These are phyloP conservation scores for Brachionus angularis DNA, from an alignment of 1,140 invertebrate genomes.

Conservation along the genomic window DNA sequence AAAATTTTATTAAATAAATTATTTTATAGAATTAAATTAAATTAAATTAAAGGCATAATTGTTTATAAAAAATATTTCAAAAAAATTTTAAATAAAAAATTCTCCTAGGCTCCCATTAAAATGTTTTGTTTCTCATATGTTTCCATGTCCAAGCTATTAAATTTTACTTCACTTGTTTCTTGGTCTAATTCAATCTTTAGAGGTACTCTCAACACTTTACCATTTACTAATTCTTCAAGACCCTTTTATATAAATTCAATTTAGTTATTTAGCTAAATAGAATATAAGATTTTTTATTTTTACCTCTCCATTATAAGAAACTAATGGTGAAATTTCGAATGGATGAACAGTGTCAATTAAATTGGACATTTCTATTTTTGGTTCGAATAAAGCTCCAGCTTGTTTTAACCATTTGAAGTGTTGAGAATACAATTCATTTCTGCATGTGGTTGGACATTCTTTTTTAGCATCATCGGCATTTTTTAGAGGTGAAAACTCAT, in stretches of 20 bases:
- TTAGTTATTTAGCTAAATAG: not conserved
- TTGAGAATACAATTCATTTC: slow-evolving; percentile 71
- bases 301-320: slow-evolving; percentile 35
- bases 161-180: not conserved
- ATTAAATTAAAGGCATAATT: too few relatives aligned
- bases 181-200: slow-evolving; percentile 16
- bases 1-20: too few relatives aligned
- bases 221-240: slow-evolving; percentile 2
- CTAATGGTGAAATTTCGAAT: slow-evolving; percentile 32
- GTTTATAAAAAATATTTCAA: not conserved
- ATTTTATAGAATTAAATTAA: too few relatives aligned
- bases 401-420: slow-evolving; percentile 74
- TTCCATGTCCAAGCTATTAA: slow-evolving; percentile 1
- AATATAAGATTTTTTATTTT: not conserved
- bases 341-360: too few relatives aligned
- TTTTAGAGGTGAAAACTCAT: slow-evolving; percentile 94
- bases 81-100: too few relatives aligned
- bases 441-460: slow-evolving; percentile 82
- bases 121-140: slow-evolving; percentile 17
- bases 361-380: too few relatives aligned
- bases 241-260: not conserved
- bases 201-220: slow-evolving; percentile 7
- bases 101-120: slow-evolving; percentile 11
- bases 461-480: slow-evolving; percentile 70
- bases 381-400: slow-evolving; percentile 30